Percentiles rank a stretch among this genome's conserved stretches.
These are phyloP conservation scores for Pogonomyrmex californicus DNA, from an alignment of 1,140 invertebrate species.

Conservation along the genomic window DNA sequence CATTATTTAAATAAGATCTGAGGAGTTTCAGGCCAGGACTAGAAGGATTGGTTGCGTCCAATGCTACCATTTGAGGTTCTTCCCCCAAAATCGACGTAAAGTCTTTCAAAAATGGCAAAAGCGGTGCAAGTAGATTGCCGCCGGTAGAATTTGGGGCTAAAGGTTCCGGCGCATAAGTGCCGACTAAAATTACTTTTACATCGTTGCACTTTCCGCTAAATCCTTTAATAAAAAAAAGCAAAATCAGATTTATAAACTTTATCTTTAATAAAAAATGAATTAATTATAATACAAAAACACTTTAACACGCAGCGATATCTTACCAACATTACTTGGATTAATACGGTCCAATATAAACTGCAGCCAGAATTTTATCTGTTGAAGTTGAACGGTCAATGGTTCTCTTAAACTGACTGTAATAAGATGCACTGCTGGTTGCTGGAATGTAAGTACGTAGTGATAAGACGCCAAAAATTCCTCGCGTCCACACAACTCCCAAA, in stretches of 20 bases:
- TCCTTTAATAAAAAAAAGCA: slow-evolving; percentile 74
- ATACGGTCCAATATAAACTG: slow-evolving; percentile 93
- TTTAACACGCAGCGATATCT: background rate
- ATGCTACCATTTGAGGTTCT: slow-evolving; percentile 83
- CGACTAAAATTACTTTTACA: slow-evolving; percentile 84
- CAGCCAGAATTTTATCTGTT: slow-evolving; percentile 94
- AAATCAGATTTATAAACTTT: background rate
- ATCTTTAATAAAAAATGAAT: background rate
- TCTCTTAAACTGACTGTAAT: slow-evolving; percentile 93
- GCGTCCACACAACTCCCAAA: slow-evolving; percentile 95
- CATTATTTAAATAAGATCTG: slow-evolving; percentile 83
- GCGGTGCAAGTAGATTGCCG: slow-evolving; percentile 81
- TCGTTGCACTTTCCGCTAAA: slow-evolving; percentile 85
- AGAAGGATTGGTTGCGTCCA: slow-evolving; percentile 86
- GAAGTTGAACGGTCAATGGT: slow-evolving; percentile 90
- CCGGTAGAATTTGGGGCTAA: slow-evolving; percentile 81
- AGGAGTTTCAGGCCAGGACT: slow-evolving; percentile 86
- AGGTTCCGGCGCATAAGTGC: slow-evolving; percentile 85
- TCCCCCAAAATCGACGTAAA: slow-evolving; percentile 84
- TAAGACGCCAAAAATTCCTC: slow-evolving; percentile 93
- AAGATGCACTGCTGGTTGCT: slow-evolving; percentile 89
- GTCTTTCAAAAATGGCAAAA: slow-evolving; percentile 84
- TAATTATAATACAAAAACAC: slow-evolving; percentile 24
- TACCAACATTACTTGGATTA: slow-evolving; percentile 91
- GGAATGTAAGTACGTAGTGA: slow-evolving; percentile 92